Base-by-base conservation (phyloP, 1,140 invertebrate species). In the Drosophila setifemur region DNA sequence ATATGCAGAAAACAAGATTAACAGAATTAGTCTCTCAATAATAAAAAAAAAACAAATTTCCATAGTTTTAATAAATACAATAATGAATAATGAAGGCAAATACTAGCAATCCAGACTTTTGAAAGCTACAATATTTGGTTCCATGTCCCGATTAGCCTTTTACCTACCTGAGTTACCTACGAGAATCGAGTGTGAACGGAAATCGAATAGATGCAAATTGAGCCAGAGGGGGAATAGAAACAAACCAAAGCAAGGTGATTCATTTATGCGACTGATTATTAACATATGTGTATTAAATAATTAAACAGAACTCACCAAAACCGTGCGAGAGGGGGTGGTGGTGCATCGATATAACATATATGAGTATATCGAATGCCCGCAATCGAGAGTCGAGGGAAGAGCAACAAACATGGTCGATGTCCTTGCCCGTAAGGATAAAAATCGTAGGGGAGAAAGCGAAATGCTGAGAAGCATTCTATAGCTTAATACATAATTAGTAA, bases 201-300 rank as follows among this genome's bases (percentile, higher is more conserved):
- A 37, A 37, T 16, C 33, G 33, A 37, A 16, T 2, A 37, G 12
- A 28, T 45, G 16, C 35, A 29, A 12, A 28, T 9, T 8, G 50
- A 57, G 23, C 14, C 35, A 49, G 43, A 31, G 44, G 49, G 37
- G 40, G 43, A 39, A 40, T 29, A 73, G 44, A 64, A 44, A 37
- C 45, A 71, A 55, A 63, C 43, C 58, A 72, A 73, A 81, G 76
- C 50, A 76, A 88, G 73, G 83, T 88, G 83, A 88, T 88, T 88
- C 60, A 88, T 88, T 88, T 79, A 88, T 83, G 83, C 78, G 83
- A 88, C 83, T 88, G 83, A 88, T 88, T 87, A 87, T 76, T 88
- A 83, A 88, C 70, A 78, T 88, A 88, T 79, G 48, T 64, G 63
- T 76, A 71, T 54, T 67, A 75, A 73, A 68, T 73, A 70, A 72